Base-by-base conservation (phyloP, 2,888 invertebrate genomes). In the Eumacrocentrus americanus region DNA sequence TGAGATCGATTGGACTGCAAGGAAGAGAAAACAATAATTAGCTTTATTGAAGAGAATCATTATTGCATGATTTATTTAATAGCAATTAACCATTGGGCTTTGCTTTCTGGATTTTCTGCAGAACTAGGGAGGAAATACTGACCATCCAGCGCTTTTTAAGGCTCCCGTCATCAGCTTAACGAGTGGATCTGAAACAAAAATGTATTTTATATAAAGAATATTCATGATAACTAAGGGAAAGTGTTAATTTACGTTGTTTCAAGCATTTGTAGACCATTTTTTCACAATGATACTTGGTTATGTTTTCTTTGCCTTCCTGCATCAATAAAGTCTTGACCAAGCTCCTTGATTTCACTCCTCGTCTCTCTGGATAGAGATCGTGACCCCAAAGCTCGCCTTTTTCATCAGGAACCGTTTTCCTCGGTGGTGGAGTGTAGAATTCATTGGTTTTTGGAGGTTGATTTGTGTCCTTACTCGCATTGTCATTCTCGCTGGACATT, bases 101-200 rank as follows among this genome's bases (percentile, higher is more conserved):
- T n/a, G n/a, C n/a, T n/a, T n/a, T n/a, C n/a, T n/a, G n/a, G n/a
- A n/a, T n/a, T n/a, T n/a, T n/a, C n/a, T n/a, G n/a, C n/a, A n/a
- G n/a, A n/a, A n/a, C n/a, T n/a, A n/a, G n/a, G n/a, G n/a, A n/a
- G n/a, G n/a, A 18, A 42, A 48, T 65, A 82, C 85, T 82, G 77
- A 90, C 90, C 92, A 93, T 72, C 92, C 92, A 63, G 91, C 87
- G 71, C 87, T 86, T 75, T 89, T 91, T 7, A 95, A 81, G 11
- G 95, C 95, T 54, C 88, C 89, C 85, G 94, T 85, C 91, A 95
- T 90, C 16, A 94, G 79, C 81, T 91, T 92, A 0, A 95, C 90
- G 35, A 94, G 81, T 1, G 92, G 89, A 84, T 87, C 89, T 90
- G 70, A 25, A 75, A 75, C 58, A 67, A 67, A 62, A 63, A 51